Evolutionary conservation across 92 coral and sea anemone genomes (phyloP), one percentile per base, ranked within the genome.

Genomic region (Montipora capitata): DNA sequence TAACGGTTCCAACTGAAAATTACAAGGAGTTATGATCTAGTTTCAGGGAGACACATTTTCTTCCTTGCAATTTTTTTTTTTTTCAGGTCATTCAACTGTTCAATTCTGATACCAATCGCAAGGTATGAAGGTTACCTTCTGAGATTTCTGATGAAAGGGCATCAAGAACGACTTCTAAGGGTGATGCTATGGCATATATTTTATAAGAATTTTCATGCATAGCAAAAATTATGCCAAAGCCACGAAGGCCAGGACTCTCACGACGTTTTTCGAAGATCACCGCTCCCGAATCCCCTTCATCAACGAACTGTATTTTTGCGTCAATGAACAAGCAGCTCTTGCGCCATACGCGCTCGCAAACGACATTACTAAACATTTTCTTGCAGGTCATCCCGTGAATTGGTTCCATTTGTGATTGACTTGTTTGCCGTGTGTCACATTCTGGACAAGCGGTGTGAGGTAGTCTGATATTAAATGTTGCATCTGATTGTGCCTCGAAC

Each of bases 221-320:
- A 3, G 18, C 80, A 56, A 76, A 39, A 42, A 76, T 3, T 11
- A 76, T 76, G n/a, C 80, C 80, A 76, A 76, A 4, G 4, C 80
- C 80, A 10, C 41, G 41, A 40, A 74, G 40, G 35, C 52, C 10
- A 10, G n/a, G 3, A 35, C 40, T 3, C 13, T 10, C 63, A 57
- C 16, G 16, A 8, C 43, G 41, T 10, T 39, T 61, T 61, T 61
- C 71, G 35, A 78, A 78, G 15, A 78, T 40, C 40, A 78, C 82
- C 11, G 82, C 82, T 11, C 82, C 82, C 3, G 71, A 78, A 78
- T 77, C 81, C 40, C 81, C 81, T 39, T 5, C 7, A 58, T n/a
- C 18, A 13, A 63, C 67, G 16, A 84, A 84, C 17, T 0, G 5
- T 0, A 43, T 7, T 15, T 15, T 15, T 56, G 27, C 16, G 11